These are phyloP conservation scores for Platycercus adscitus DNA, from an alignment of 2,113 vertebrate genomes.

Conservation along the genomic window DNA sequence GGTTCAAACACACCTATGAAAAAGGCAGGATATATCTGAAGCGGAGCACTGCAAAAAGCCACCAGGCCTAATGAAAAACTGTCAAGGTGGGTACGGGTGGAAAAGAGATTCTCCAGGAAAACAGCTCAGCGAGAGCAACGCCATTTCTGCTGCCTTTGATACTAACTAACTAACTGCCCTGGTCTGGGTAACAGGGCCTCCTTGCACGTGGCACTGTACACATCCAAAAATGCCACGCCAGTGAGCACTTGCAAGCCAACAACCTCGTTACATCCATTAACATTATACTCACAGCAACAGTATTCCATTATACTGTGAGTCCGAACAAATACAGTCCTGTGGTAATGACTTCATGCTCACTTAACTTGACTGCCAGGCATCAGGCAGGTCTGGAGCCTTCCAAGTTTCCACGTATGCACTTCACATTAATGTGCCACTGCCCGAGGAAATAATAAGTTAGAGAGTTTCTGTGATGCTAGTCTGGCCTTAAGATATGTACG, in stretches of 20 bases:
- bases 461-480: background rate
- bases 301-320: background rate
- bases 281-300: background rate
- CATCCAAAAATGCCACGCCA: background rate
- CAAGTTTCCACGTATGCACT: background rate
- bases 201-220: accelerated
- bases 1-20: background rate
- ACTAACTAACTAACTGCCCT: accelerated
- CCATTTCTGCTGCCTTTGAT: background rate
- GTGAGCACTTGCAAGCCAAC: background rate
- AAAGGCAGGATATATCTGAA: background rate
- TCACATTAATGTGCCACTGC: background rate
- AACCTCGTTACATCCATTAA: background rate
- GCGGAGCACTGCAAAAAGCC: background rate
- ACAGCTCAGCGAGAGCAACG: background rate
- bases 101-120: background rate
- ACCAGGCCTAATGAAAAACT: background rate
- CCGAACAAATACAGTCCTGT: background rate
- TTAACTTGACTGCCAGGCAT: background rate
- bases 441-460: background rate
- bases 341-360: background rate
- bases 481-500: background rate
- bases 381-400: background rate
- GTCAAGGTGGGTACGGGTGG: background rate
- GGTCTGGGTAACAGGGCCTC: accelerated